Percentiles rank a stretch among this genome's conserved stretches.
These are phyloP conservation scores for Todiramphus chloris DNA, from an alignment of 2,113 vertebrate genomes.

Conservation along the genomic window DNA sequence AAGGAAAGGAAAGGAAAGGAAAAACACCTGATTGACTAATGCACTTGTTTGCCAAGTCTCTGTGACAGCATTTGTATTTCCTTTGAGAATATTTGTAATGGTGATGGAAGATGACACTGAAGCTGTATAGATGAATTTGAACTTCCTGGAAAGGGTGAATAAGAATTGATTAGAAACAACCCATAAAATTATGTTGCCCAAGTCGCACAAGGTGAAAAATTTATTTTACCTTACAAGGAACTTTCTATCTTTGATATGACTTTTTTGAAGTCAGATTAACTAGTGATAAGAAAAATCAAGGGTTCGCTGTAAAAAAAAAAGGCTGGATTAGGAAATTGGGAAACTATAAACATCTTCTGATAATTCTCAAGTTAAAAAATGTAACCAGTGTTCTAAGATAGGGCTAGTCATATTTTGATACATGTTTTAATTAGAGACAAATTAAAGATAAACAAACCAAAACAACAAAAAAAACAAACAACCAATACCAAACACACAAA, in stretches of 20 bases:
- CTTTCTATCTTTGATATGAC: background rate
- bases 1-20: background rate
- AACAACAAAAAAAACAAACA: background rate
- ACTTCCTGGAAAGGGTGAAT: constrained; percentile 20
- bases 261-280: background rate
- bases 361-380: background rate
- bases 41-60: background rate
- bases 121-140: background rate
- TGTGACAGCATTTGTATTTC: constrained; percentile 3
- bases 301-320: background rate
- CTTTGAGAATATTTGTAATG: background rate
- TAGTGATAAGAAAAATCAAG: background rate
- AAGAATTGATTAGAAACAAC: background rate
- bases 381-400: background rate
- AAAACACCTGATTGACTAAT: constrained; percentile 7
- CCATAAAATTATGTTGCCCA: background rate
- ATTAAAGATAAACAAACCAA: too few species aligned
- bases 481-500: too few species aligned
- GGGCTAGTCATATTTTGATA: background rate
- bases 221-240: background rate
- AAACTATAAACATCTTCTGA: background rate
- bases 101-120: constrained; percentile 25
- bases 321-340: background rate
- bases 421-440: background rate
- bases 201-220: background rate